Evolutionary conservation across 2,797 vertebrate species (phyloP).

Genomic region (Hippopotamyrus pictus): DNA sequence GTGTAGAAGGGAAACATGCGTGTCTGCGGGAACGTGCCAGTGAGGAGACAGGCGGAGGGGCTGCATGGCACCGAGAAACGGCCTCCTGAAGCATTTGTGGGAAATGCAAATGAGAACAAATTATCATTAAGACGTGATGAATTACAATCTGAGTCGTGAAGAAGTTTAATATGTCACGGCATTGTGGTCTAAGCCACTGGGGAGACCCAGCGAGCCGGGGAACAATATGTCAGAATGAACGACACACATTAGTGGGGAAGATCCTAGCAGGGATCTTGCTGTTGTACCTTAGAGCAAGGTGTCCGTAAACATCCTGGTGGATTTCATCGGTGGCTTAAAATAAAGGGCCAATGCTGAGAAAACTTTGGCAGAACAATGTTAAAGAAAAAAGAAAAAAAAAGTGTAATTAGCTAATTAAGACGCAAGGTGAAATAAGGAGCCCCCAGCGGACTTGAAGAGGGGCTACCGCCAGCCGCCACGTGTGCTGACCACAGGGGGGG

Average conservation of each 20-base stretch:
- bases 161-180: slow-evolving; percentile 4
- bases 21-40: not conserved
- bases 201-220: not conserved
- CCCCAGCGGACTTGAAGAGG: not conserved
- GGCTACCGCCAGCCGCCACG: not conserved
- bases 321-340: not conserved
- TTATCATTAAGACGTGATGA: slow-evolving; percentile 15
- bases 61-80: not conserved
- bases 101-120: slow-evolving; percentile 2
- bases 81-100: not conserved
- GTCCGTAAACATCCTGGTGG: not conserved
- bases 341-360: not conserved
- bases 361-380: not conserved
- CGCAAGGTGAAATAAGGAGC: not conserved
- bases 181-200: not conserved
- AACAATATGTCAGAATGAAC: not conserved
- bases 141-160: not conserved
- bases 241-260: not conserved
- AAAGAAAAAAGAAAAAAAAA: not conserved
- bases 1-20: not conserved
- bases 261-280: not conserved
- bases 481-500: not conserved
- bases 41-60: not conserved
- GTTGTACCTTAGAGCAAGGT: not conserved
- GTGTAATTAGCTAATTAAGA: not conserved